Percentiles rank a stretch among this genome's conserved stretches.
Conservation (phyloP, 2,113 vertebrate species). For the Spheniscus mendiculus region DNA sequence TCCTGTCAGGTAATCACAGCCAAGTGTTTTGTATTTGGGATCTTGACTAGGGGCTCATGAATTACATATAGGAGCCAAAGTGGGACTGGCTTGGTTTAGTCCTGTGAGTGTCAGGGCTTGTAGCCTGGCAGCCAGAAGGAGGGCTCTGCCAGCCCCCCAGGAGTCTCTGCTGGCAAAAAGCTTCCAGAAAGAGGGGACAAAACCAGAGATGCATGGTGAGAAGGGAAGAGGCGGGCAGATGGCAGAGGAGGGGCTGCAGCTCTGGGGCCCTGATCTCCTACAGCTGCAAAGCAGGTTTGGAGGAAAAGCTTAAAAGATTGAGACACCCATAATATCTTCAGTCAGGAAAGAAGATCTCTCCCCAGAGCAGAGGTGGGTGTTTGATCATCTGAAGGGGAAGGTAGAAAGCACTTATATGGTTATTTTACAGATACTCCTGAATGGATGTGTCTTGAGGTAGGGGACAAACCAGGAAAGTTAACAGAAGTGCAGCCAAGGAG, state of each 20-base stretch:
- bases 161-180: background rate
- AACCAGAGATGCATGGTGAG: background rate
- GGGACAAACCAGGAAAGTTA: no score
- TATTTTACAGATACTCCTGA: background rate
- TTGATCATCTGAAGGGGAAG: fast-evolving
- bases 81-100: background rate
- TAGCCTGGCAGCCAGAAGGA: background rate
- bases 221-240: background rate
- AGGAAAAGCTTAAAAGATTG: background rate
- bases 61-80: fast-evolving
- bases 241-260: no score
- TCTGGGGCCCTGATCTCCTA: fast-evolving
- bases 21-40: background rate
- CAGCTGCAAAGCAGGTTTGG: background rate
- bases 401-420: background rate
- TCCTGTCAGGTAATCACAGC: background rate
- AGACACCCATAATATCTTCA: fast-evolving
- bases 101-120: fast-evolving
- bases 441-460: no score
- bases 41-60: background rate
- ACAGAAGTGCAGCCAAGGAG: background rate
- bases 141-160: fast-evolving
- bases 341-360: fast-evolving
- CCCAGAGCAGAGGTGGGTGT: fast-evolving
- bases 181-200: background rate